Conservation (phyloP, 1,140 invertebrate genomes). For the Psix sp. region DNA sequence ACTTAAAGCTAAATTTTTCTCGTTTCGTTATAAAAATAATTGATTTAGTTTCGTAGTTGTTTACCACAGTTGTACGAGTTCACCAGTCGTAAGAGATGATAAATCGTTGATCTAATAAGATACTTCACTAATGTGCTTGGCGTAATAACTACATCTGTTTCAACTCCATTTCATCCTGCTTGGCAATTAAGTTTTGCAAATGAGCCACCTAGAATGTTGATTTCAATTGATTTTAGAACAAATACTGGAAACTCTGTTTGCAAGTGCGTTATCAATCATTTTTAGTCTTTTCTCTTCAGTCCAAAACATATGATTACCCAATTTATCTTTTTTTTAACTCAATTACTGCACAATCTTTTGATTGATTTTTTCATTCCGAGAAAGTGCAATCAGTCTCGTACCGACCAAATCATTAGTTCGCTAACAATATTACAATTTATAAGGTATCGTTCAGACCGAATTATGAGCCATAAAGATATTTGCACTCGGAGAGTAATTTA, state of each 20-base stretch:
- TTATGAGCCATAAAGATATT: too few species aligned
- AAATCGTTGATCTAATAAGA: slow-evolving; percentile 2
- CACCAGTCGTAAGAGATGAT: not conserved
- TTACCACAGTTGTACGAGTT: not conserved
- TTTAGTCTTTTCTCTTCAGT: slow-evolving; percentile 21
- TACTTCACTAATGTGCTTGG: not conserved
- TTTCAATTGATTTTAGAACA: too few species aligned
- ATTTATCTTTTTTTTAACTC: slow-evolving; percentile 46
- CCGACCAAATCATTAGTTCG: slow-evolving; percentile 13
- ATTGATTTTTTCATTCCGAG: slow-evolving; percentile 16
- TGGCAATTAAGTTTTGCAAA: slow-evolving; percentile 16
- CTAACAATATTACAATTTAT: slow-evolving; percentile 23
- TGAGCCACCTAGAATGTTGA: too few species aligned
- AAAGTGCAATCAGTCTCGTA: slow-evolving; percentile 21
- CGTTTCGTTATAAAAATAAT: not conserved
- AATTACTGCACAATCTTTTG: slow-evolving; percentile 30
- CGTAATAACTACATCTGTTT: slow-evolving; percentile 6
- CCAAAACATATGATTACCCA: slow-evolving; percentile 42
- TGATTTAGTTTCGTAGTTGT: not conserved
- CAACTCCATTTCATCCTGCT: not conserved
- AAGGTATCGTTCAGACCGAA: too few species aligned
- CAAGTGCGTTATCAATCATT: slow-evolving; percentile 41
- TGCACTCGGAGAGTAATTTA: too few species aligned
- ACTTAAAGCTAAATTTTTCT: too few species aligned
- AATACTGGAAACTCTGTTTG: too few species aligned